These are phyloP conservation scores for Tinamus major DNA, from an alignment of 2,797 vertebrate genomes.

Conservation along the genomic window DNA sequence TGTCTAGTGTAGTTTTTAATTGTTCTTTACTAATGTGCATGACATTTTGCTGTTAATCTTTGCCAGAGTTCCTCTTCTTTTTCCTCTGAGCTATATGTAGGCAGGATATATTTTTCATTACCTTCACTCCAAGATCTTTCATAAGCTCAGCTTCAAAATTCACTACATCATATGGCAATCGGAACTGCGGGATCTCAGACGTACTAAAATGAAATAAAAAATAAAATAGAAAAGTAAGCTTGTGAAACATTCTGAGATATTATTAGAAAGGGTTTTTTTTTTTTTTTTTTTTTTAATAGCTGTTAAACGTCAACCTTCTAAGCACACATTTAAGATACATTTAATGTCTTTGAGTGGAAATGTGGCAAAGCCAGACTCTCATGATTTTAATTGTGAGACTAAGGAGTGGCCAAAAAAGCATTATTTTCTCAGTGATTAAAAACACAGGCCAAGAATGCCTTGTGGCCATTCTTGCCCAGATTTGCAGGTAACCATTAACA, in stretches of 20 bases:
- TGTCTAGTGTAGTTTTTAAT: conserved; percentile 86
- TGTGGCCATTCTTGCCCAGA: background rate
- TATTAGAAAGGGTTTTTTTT: background rate
- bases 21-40: conserved; percentile 85
- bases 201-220: conserved; percentile 77
- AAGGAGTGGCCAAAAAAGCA: background rate
- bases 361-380: background rate
- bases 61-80: conserved; percentile 59
- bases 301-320: background rate
- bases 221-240: background rate
- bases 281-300: background rate
- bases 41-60: conserved; percentile 85
- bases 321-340: background rate
- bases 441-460: background rate
- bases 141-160: conserved; percentile 93
- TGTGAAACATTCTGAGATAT: background rate
- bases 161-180: conserved; percentile 90
- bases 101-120: conserved; percentile 78
- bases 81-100: conserved; percentile 52
- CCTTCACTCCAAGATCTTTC: conserved; percentile 96
- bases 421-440: background rate
- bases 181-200: conserved; percentile 95
- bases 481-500: background rate
- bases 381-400: background rate
- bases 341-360: background rate